These are phyloP conservation scores for Lasioglossum oenotherae DNA, from an alignment of 2,888 invertebrate species.

Conservation along the genomic window DNA sequence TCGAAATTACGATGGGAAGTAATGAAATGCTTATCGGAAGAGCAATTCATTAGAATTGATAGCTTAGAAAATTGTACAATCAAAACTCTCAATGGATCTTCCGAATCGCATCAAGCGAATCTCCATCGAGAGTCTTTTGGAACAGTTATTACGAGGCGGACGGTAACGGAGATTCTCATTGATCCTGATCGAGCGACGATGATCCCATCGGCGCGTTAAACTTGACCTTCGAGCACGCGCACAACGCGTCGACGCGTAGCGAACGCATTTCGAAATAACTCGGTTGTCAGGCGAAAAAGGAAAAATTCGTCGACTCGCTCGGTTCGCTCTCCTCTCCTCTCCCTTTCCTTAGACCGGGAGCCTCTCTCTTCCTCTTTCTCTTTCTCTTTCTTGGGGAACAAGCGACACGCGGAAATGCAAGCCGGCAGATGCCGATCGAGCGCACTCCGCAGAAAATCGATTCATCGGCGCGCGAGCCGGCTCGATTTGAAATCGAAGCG, in stretches of 20 bases:
- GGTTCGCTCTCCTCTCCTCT: slow-evolving; percentile 45
- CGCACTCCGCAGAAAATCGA: slow-evolving; percentile 71
- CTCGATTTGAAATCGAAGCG: slow-evolving; percentile 69
- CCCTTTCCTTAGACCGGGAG: slow-evolving; percentile 45
- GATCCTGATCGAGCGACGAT: background rate
- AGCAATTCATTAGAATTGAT: no score
- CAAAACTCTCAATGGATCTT: background rate
- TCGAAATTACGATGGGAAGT: no score
- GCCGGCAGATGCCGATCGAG: slow-evolving; percentile 47
- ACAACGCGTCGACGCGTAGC: slow-evolving; percentile 19
- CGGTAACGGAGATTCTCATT: slow-evolving; percentile 4
- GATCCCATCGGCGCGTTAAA: slow-evolving; percentile 41
- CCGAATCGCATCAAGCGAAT: background rate
- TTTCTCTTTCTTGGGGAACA: slow-evolving; percentile 9
- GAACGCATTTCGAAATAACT: slow-evolving; percentile 56
- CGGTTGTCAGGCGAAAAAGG: slow-evolving; percentile 39
- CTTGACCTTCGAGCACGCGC: slow-evolving; percentile 60
- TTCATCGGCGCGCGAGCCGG: slow-evolving; percentile 53
- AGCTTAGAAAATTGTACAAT: no score
- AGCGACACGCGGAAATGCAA: slow-evolving; percentile 70
- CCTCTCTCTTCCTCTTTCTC: slow-evolving; percentile 45
- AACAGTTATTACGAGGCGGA: background rate
- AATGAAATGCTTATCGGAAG: no score
- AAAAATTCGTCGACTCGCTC: slow-evolving; percentile 54
- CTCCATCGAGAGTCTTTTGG: background rate